These are phyloP conservation scores for Metellina segmentata DNA, from an alignment of 2,888 invertebrate species.

Conservation along the genomic window DNA sequence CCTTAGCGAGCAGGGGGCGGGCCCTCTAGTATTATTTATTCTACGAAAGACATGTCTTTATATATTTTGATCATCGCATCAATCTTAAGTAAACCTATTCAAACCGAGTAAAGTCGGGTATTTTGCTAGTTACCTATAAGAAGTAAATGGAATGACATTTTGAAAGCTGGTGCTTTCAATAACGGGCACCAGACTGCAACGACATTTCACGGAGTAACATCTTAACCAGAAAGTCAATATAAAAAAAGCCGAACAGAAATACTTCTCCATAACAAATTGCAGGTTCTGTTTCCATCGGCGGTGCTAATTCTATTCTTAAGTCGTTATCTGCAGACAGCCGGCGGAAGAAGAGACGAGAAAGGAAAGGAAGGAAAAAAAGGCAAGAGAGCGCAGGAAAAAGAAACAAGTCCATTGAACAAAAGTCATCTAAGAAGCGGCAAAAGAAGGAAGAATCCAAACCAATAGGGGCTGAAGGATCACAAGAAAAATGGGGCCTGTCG, in stretches of 20 bases:
- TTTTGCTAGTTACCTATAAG: too few species aligned
- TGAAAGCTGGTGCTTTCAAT: too few species aligned
- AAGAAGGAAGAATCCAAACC: slow-evolving; percentile 42
- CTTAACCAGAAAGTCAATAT: too few species aligned
- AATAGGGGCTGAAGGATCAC: slow-evolving; percentile 52
- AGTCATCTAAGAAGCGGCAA: slow-evolving; percentile 46
- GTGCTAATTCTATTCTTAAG: slow-evolving; percentile 4
- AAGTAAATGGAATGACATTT: too few species aligned
- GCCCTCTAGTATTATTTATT: too few species aligned
- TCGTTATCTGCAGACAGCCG: neutral
- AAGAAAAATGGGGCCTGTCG: slow-evolving; percentile 73
- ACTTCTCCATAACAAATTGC: neutral
- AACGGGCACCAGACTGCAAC: too few species aligned
- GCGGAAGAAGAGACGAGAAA: neutral
- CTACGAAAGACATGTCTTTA: too few species aligned
- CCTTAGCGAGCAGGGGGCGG: too few species aligned
- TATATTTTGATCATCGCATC: too few species aligned
- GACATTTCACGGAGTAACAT: too few species aligned
- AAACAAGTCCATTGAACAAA: slow-evolving; percentile 34
- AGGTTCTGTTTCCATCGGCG: neutral
- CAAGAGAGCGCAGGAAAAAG: neutral
- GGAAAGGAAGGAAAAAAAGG: neutral
- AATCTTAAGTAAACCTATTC: too few species aligned
- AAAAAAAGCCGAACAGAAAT: neutral
- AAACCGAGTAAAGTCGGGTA: too few species aligned